Base-by-base conservation (phyloP, 2,888 invertebrate genomes). In the Hypsopygia costalis region DNA sequence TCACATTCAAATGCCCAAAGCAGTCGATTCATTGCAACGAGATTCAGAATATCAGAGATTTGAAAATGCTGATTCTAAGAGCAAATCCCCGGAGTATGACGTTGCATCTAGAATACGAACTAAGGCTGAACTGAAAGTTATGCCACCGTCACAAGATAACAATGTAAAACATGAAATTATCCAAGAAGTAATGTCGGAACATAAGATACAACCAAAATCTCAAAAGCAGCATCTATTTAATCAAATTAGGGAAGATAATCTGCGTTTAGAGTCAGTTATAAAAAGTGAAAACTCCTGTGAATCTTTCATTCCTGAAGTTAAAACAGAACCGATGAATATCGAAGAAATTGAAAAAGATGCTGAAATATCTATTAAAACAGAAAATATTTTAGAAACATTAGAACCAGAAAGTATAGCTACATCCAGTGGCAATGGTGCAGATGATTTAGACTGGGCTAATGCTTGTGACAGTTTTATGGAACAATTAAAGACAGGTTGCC, bases 381-480 rank as follows among this genome's bases (percentile, higher is more conserved):
- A 86, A 69, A 62, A 58, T 50, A 59, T 69, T 46, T 48, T 73
- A 43, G 72, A 76, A 44, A 55, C 47, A 38, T 47, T 66, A 43
- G 67, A 69, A 53, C 50, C 61, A 10, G 55, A 63, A 44, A 44
- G 34, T 44, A 20, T 55, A 29, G 47, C 53, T 42, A 39, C 46
- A 37, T 27, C 41, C 27, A 49, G 44, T 42, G 50, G 51, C 34
- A 35, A 34, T 21, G 45, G 55, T n/a, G 64, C 66, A 40, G 80
- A 83, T 43, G 88, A 89, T 51, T 67, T 79, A 44, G 80, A 83
- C 61, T 95, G 95, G 92, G 90, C 91, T 36, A 92, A 88, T 62
- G 91, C 94, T 10, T 95, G 95, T 79, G 94, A 95, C 74, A 93
- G 90, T 75, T 94, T 95, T 69, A 91, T 95, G 75, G 93, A 94